Percentiles rank a stretch among this genome's conserved stretches.
These are phyloP conservation scores for Thyatira batis DNA, from an alignment of 2,888 invertebrate species.

Conservation along the genomic window DNA sequence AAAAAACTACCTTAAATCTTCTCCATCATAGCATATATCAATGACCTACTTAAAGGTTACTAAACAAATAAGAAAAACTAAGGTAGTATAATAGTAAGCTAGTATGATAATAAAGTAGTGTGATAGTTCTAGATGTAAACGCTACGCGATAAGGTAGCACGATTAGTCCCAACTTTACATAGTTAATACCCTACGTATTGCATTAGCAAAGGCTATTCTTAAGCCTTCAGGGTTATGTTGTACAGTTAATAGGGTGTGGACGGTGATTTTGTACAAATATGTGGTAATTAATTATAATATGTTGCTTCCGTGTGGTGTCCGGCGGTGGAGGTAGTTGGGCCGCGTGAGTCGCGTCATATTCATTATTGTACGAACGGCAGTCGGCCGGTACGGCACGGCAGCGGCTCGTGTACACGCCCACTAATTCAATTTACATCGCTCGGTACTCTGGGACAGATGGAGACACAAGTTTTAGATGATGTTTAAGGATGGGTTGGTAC, in stretches of 20 bases:
- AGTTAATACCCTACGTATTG: too few relatives aligned
- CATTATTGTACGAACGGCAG: constrained; percentile 37
- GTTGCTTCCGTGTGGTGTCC: constrained; percentile 23
- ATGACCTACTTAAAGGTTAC: too few relatives aligned
- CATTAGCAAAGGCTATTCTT: neutral
- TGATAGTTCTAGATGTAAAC: too few relatives aligned
- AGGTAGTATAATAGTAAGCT: too few relatives aligned
- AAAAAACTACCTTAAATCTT: too few relatives aligned
- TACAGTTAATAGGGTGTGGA: neutral
- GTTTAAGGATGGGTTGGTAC: too few relatives aligned
- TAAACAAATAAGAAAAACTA: too few relatives aligned
- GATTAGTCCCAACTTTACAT: too few relatives aligned
- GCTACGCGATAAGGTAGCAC: too few relatives aligned
- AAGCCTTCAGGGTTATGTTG: neutral
- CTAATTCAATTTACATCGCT: constrained; percentile 74
- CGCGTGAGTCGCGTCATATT: constrained; percentile 24
- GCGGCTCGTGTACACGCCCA: constrained; percentile 57
- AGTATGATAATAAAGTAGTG: too few relatives aligned
- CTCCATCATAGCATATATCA: too few relatives aligned
- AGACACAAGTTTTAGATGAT: constrained; percentile 21
- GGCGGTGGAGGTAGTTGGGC: too few relatives aligned
- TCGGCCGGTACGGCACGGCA: constrained; percentile 31
- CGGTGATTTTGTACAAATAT: constrained; percentile 2
- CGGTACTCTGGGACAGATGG: constrained; percentile 35
- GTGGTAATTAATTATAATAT: constrained; percentile 8